phyloP scores from a whole-genome alignment of 2,113 vertebrate genomes.

The Himantopus leucocephalus region DNA sequence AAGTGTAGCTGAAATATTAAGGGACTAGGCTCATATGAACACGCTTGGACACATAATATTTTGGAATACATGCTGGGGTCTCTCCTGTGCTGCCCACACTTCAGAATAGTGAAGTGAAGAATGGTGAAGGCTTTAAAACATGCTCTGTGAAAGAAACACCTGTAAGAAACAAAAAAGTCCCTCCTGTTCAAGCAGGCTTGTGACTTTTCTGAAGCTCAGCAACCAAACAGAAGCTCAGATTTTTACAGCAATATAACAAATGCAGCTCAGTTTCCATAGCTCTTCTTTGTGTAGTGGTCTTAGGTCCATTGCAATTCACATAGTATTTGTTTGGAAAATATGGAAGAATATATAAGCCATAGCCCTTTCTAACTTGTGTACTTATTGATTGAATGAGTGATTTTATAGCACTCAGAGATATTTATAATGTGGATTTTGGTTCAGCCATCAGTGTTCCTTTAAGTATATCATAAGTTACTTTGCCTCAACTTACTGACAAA shows the following conservation, averaged over 20 bases:
- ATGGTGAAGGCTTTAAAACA: not conserved
- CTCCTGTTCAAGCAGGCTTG: not conserved
- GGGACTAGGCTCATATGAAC: not conserved
- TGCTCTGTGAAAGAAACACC: not conserved
- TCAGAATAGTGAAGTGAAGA: not conserved
- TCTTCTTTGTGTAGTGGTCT: not conserved
- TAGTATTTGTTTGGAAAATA: not conserved
- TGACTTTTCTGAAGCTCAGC: not conserved
- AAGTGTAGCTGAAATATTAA: not conserved
- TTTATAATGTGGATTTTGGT: not conserved
- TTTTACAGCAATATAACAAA: not conserved
- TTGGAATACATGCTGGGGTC: not conserved
- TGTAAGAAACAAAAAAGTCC: not conserved
- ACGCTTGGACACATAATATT: not conserved
- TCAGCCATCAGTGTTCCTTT: not conserved
- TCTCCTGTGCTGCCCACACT: not conserved
- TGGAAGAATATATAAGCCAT: not conserved
- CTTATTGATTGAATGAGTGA: not conserved
- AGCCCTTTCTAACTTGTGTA: not conserved
- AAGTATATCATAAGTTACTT: not conserved
- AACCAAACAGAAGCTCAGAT: not conserved
- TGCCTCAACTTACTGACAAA: not conserved
- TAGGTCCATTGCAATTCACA: not conserved
- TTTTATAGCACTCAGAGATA: not conserved
- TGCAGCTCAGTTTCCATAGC: not conserved